Conservation (phyloP, 2,888 invertebrate species). For the Petrophora chlorosata region DNA sequence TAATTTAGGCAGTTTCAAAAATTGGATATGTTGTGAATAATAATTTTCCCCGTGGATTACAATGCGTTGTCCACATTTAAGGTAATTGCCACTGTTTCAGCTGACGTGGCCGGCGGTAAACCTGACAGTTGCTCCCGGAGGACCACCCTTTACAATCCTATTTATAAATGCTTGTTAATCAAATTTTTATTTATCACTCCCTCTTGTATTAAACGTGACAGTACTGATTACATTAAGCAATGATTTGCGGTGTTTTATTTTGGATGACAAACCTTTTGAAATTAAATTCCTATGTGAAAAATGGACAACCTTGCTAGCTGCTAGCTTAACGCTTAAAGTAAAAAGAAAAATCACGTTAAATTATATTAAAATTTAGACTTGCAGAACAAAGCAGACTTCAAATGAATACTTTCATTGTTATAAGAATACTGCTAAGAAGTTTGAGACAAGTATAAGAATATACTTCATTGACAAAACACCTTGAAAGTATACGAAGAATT, state of each 20-base stretch:
- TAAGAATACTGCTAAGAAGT: too few species aligned
- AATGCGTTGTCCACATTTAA: conserved; percentile 82
- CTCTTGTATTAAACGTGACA: conserved; percentile 19
- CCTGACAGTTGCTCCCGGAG: conserved; percentile 74
- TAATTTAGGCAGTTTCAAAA: conserved; percentile 73
- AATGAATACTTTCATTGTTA: too few species aligned
- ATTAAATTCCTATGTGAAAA: too few species aligned
- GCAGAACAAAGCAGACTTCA: too few species aligned
- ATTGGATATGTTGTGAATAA: conserved; percentile 79
- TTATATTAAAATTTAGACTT: too few species aligned
- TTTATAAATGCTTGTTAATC: conserved; percentile 79
- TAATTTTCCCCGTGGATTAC: conserved; percentile 75
- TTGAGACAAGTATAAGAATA: too few species aligned
- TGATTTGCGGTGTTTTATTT: conserved; percentile 1
- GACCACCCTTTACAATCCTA: conserved; percentile 78
- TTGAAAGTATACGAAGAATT: conserved; percentile 5
- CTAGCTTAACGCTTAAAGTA: background rate
- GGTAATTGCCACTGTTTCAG: conserved; percentile 81
- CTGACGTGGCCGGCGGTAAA: conserved; percentile 75
- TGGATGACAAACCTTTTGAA: background rate
- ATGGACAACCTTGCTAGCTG: too few species aligned
- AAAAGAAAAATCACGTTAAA: too few species aligned
- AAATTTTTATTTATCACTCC: conserved; percentile 70
- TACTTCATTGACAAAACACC: too few species aligned
- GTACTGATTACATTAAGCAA: conserved; percentile 10